Percentiles rank a stretch among this genome's conserved stretches.
phyloP scores from a whole-genome alignment of 2,888 invertebrate species.

The Eumacrocentrus americanus region DNA sequence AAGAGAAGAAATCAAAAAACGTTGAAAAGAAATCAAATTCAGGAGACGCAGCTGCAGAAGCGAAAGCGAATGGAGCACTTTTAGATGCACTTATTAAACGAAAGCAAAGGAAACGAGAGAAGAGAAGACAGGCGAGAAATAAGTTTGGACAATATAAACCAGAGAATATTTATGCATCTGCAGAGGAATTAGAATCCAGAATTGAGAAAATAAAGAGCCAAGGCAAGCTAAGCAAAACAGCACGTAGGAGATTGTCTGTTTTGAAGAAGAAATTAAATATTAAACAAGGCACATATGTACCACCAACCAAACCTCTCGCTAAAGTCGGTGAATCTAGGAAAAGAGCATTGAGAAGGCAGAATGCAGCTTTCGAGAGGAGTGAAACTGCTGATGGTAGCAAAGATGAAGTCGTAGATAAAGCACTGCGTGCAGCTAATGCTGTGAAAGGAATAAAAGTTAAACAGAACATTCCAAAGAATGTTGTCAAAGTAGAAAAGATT shows the following conservation, averaged over 20 bases:
- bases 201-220: constrained; percentile 42
- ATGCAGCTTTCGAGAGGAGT: neutral
- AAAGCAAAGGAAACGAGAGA: constrained; percentile 20
- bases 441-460: constrained; percentile 9
- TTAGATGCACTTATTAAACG: neutral
- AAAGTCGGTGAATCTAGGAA: constrained; percentile 3
- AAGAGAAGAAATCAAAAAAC: constrained; percentile 13
- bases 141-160: constrained; percentile 27
- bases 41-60: neutral
- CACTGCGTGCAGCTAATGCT: neutral
- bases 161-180: constrained; percentile 4
- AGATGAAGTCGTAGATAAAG: constrained; percentile 3
- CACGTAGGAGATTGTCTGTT: constrained; percentile 39
- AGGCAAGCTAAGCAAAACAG: constrained; percentile 42
- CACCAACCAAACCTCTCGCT: neutral
- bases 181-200: constrained; percentile 37
- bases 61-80: neutral
- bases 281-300: constrained; percentile 24
- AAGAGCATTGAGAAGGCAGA: neutral
- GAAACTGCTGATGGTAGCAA: too few relatives aligned
- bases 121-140: constrained; percentile 25
- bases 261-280: constrained; percentile 42
- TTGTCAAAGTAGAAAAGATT: too few relatives aligned
- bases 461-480: too few relatives aligned
- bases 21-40: neutral